Conservation (phyloP, 2,888 invertebrate species). For the Saturnia japonica region DNA sequence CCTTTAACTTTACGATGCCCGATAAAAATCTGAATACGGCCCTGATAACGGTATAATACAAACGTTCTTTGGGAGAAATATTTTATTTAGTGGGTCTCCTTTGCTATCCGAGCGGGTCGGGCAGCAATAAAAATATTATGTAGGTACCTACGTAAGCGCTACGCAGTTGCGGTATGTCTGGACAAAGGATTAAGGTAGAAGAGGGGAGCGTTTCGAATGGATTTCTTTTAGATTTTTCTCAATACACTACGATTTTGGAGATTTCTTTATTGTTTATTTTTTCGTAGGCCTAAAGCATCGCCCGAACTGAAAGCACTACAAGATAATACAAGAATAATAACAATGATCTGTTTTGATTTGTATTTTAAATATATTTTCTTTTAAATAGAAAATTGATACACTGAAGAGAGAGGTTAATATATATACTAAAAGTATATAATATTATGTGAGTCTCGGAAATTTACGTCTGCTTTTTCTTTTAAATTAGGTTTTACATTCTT, state of each 20-base stretch:
- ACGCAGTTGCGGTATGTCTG: conserved; percentile 29
- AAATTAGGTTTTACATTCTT: no score
- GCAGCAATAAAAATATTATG: conserved; percentile 76
- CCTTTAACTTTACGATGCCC: background rate
- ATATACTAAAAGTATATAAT: no score
- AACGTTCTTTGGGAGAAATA: conserved; percentile 60
- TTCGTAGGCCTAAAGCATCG: background rate
- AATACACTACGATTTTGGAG: background rate
- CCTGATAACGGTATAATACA: conserved; percentile 43
- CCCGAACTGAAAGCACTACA: background rate
- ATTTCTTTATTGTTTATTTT: background rate
- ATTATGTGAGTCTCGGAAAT: no score
- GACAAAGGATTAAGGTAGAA: conserved; percentile 15
- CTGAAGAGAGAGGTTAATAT: no score
- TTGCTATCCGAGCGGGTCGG: conserved; percentile 59
- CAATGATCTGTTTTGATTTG: no score
- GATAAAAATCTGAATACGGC: conserved; percentile 12
- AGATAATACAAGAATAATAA: no score
- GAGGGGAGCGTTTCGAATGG: conserved; percentile 13
- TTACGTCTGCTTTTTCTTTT: no score
- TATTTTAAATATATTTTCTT: no score
- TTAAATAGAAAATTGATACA: no score
- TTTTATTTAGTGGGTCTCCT: conserved; percentile 73
- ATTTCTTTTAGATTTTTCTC: background rate
- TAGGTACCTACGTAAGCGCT: conserved; percentile 55